phyloP scores from a whole-genome alignment of 2,888 invertebrate genomes.

The Drosophila macrospina region DNA sequence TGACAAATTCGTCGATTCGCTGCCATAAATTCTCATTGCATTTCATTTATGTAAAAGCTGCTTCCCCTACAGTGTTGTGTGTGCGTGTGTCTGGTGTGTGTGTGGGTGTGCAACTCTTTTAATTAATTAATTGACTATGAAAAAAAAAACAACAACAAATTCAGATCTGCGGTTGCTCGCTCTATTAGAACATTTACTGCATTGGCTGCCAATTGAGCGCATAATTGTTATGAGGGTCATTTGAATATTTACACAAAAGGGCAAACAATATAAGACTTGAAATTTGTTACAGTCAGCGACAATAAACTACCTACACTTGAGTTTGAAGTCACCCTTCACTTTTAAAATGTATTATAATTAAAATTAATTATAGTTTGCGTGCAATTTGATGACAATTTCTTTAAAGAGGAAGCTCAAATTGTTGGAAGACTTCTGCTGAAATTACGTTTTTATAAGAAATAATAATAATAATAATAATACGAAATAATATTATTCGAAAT shows the following conservation, averaged over 20 bases:
- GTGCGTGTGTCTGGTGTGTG: conserved; percentile 43
- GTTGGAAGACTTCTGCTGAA: too few species aligned
- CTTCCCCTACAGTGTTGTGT: conserved; percentile 5
- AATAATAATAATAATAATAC: too few species aligned
- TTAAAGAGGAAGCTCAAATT: too few species aligned
- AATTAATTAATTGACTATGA: conserved; percentile 74
- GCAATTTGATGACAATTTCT: too few species aligned
- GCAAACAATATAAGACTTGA: background rate
- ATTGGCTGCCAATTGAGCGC: conserved; percentile 67
- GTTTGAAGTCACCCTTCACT: background rate
- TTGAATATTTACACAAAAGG: conserved; percentile 58
- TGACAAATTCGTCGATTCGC: conserved; percentile 69
- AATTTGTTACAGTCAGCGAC: background rate
- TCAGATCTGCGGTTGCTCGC: conserved; percentile 29
- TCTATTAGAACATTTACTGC: conserved; percentile 41
- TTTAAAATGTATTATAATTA: too few species aligned
- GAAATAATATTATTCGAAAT: too few species aligned
- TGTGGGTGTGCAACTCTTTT: conserved; percentile 57
- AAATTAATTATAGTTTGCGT: too few species aligned
- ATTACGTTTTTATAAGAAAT: too few species aligned
- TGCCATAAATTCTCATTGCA: conserved; percentile 77
- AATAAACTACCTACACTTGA: background rate
- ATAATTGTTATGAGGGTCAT: conserved; percentile 76
- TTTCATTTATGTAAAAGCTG: conserved; percentile 70
- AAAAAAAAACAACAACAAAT: too few species aligned